A percentile compares a stretch with the other conserved stretches of the same genome.
phyloP scores from a whole-genome alignment of 1,140 invertebrate genomes.

The Formica exsecta region DNA sequence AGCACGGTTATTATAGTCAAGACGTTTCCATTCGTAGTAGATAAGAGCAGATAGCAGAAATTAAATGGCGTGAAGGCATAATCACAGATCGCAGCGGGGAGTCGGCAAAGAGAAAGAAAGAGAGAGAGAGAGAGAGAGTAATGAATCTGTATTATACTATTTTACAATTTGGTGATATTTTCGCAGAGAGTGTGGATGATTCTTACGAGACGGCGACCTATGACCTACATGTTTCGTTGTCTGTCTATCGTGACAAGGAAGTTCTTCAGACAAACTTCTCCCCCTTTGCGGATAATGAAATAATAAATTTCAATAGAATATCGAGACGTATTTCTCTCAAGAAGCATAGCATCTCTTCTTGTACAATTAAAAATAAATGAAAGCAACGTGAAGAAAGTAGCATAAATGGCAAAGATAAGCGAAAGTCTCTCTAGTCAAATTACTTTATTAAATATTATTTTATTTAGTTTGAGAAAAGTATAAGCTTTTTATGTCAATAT shows the following conservation, averaged over 20 bases:
- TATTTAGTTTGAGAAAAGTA: not conserved
- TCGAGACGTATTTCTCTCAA: not conserved
- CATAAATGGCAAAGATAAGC: not conserved
- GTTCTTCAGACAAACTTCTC: not conserved
- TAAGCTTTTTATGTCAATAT: no score
- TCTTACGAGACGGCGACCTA: not conserved
- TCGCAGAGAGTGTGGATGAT: not conserved
- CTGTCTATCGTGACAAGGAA: not conserved
- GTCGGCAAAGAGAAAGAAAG: not conserved
- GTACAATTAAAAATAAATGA: not conserved
- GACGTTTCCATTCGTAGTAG: constrained; percentile 24
- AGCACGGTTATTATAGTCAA: constrained; percentile 61
- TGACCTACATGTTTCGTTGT: not conserved
- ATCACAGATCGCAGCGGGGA: not conserved
- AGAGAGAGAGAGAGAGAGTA: not conserved
- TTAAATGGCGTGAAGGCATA: not conserved
- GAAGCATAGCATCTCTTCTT: not conserved
- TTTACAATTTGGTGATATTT: not conserved
- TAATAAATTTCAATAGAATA: constrained; percentile 5
- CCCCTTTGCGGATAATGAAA: not conserved
- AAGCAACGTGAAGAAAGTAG: not conserved
- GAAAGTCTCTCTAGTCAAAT: not conserved
- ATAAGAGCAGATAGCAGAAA: constrained; percentile 67
- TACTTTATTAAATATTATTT: constrained; percentile 21
- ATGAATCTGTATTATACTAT: constrained; percentile 1